A percentile compares a stretch with the other conserved stretches of the same genome.
Conservation (phyloP, 2,888 invertebrate species). For the Colostygia pectinataria region DNA sequence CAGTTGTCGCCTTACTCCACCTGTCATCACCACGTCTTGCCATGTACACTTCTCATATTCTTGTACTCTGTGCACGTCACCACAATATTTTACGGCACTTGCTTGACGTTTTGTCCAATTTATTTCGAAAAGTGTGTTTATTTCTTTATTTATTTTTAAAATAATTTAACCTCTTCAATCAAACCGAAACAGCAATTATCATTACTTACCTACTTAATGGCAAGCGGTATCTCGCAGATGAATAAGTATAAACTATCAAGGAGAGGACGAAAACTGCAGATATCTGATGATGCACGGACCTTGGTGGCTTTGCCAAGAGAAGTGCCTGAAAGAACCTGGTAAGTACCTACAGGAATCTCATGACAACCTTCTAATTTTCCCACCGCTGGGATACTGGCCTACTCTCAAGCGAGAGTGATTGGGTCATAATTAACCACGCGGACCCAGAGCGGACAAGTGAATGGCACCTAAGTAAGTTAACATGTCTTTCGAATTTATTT, state of each 20-base stretch:
- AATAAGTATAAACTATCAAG: constrained; percentile 60
- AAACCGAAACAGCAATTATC: neutral
- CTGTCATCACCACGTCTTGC: no score
- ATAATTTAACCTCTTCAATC: neutral
- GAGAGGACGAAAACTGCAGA: constrained; percentile 60
- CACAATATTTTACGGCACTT: no score
- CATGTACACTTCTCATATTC: no score
- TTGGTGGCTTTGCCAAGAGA: constrained; percentile 66
- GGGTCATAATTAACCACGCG: no score
- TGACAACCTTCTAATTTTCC: neutral
- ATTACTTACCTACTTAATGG: neutral
- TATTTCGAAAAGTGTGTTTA: constrained; percentile 6
- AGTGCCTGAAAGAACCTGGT: constrained; percentile 71
- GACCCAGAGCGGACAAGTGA: no score
- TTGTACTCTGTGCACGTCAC: no score
- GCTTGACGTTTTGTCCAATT: constrained; percentile 4
- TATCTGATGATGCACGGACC: constrained; percentile 59
- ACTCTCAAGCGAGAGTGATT: no score
- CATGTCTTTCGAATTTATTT: no score
- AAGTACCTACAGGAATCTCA: constrained; percentile 8
- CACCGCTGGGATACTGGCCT: no score
- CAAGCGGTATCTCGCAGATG: constrained; percentile 3
- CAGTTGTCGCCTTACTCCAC: no score
- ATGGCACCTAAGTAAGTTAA: no score
- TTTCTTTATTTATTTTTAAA: constrained; percentile 5